These are phyloP conservation scores for Tinea pellionella DNA, from an alignment of 2,888 invertebrate genomes.

Conservation along the genomic window DNA sequence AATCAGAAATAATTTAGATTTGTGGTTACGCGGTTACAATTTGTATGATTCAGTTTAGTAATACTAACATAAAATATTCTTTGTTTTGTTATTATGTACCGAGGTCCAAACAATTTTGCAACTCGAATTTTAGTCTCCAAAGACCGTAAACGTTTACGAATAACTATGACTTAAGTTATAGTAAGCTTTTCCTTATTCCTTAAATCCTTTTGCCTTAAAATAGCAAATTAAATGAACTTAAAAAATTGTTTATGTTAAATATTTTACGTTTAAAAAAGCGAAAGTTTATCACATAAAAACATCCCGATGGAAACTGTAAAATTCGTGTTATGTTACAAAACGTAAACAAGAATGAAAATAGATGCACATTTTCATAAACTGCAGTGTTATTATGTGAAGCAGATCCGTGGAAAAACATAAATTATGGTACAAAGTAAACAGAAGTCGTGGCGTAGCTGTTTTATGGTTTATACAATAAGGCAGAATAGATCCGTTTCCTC, in stretches of 20 bases:
- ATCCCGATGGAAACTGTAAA: background rate
- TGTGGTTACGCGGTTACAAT: background rate
- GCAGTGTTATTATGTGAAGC: background rate
- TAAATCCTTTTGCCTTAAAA: no score
- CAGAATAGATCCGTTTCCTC: background rate
- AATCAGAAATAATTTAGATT: background rate
- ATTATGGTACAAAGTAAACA: constrained; percentile 7
- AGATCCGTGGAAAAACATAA: constrained; percentile 8
- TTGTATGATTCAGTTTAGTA: background rate
- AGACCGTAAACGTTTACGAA: no score
- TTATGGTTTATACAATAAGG: background rate
- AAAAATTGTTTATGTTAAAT: background rate
- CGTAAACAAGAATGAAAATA: background rate
- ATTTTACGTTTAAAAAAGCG: background rate
- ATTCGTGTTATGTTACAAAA: background rate
- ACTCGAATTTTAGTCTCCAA: no score
- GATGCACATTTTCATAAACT: constrained; percentile 9
- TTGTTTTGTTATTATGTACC: background rate
- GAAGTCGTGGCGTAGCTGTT: constrained; percentile 3
- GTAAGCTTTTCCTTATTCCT: no score
- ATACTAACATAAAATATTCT: background rate
- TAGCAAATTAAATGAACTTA: background rate
- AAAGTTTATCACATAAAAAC: background rate
- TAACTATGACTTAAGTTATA: no score
- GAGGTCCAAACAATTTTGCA: background rate